Percentiles rank a stretch among this genome's conserved stretches.
phyloP scores from a whole-genome alignment of 2,113 vertebrate species.

The Artemisiospiza belli region DNA sequence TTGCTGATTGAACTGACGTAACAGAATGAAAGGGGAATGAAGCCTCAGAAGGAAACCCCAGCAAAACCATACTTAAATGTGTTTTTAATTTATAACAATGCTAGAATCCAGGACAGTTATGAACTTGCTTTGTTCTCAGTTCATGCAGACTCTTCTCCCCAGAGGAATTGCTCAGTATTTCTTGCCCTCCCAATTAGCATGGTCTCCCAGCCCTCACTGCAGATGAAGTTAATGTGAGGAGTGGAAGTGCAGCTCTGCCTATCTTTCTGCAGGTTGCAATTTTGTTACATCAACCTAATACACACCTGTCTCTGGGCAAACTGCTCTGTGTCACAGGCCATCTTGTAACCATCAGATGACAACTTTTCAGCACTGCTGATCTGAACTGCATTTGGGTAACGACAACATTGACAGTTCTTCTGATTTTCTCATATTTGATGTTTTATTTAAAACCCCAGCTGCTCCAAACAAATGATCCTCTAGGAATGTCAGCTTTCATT shows the following conservation, averaged over 20 bases:
- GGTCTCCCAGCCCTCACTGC: background rate
- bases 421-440: slow-evolving; percentile 22
- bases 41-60: background rate
- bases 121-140: background rate
- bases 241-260: background rate
- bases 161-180: background rate
- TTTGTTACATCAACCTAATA: slow-evolving; percentile 35
- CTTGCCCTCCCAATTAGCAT: background rate
- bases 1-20: background rate
- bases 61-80: background rate
- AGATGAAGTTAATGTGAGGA: background rate
- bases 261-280: slow-evolving; percentile 34
- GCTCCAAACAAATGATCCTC: background rate
- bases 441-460: slow-evolving; percentile 27
- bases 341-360: background rate
- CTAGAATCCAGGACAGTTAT: background rate
- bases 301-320: slow-evolving; percentile 21
- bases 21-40: background rate
- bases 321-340: slow-evolving; percentile 7
- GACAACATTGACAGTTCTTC: background rate
- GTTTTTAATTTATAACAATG: background rate
- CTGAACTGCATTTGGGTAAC: background rate
- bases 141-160: background rate
- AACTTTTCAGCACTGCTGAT: slow-evolving; percentile 12
- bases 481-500: background rate